These are phyloP conservation scores for Fulica atra DNA, from an alignment of 2,113 vertebrate species.

Conservation along the genomic window DNA sequence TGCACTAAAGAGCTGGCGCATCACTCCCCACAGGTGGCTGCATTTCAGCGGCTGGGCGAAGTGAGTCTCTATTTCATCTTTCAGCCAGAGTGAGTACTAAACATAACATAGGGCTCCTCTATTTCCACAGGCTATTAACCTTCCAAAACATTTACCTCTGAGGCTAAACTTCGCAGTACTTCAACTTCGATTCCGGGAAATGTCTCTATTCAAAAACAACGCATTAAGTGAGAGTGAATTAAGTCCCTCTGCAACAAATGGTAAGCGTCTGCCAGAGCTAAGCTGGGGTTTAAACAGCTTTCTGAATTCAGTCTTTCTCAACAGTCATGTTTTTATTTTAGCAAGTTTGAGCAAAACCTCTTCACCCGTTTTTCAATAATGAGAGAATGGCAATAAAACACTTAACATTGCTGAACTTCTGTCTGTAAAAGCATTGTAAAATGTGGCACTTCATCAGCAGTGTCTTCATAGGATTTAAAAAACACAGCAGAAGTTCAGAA, in stretches of 20 bases:
- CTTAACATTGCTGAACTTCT: neutral
- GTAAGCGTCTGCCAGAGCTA: neutral
- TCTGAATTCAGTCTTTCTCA: neutral
- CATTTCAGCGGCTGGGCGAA: neutral
- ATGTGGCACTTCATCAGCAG: neutral
- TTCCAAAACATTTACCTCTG: slow-evolving; percentile 42
- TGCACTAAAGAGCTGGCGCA: slow-evolving; percentile 34
- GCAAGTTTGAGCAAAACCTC: neutral
- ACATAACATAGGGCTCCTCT: neutral
- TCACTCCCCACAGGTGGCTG: slow-evolving; percentile 49
- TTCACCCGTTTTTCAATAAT: neutral
- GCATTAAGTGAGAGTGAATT: neutral
- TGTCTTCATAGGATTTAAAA: neutral
- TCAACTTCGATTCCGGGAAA: neutral
- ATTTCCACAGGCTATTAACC: slow-evolving; percentile 54
- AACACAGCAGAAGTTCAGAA: neutral
- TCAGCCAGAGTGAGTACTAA: neutral
- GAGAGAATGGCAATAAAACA: neutral
- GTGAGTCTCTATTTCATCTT: slow-evolving; percentile 4
- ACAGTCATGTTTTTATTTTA: neutral
- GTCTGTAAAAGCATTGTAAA: neutral
- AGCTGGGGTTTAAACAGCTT: neutral
- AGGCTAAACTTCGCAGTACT: neutral
- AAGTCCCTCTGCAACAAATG: neutral
- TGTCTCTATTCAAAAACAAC: neutral